Conservation (phyloP, 2,888 invertebrate species). For the Nomada ferruginata region DNA sequence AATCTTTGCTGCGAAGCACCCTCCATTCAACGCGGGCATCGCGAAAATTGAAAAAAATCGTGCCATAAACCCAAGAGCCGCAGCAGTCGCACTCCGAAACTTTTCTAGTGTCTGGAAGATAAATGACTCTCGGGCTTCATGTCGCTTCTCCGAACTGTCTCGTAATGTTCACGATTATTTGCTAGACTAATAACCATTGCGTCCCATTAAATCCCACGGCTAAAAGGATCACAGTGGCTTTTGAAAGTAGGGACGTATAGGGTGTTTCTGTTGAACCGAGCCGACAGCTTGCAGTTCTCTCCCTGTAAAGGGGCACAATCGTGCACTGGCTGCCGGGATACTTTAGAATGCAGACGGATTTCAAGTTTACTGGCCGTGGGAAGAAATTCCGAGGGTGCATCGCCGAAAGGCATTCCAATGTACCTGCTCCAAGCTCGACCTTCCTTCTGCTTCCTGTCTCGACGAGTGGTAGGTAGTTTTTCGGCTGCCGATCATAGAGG, state of each 20-base stretch:
- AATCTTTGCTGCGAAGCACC: slow-evolving; percentile 1
- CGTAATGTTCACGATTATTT: not conserved
- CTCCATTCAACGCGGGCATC: not conserved
- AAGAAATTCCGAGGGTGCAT: slow-evolving; percentile 63
- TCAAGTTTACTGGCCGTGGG: slow-evolving; percentile 63
- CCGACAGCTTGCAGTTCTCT: not conserved
- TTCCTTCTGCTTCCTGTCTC: slow-evolving; percentile 61
- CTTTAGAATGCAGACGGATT: slow-evolving; percentile 55
- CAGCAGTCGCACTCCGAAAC: slow-evolving; percentile 2
- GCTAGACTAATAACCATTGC: slow-evolving; percentile 14
- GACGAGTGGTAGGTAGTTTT: slow-evolving; percentile 54
- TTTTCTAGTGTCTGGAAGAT: not conserved
- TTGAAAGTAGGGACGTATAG: not conserved
- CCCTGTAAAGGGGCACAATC: slow-evolving; percentile 25
- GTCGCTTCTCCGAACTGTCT: not conserved
- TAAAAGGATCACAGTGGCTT: slow-evolving; percentile 9
- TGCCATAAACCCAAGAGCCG: not conserved
- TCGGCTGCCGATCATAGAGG: not conserved
- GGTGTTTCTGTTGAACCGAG: not conserved
- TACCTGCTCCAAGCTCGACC: slow-evolving; percentile 60
- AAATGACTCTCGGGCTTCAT: not conserved
- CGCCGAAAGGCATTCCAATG: slow-evolving; percentile 64
- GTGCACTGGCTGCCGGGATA: slow-evolving; percentile 20
- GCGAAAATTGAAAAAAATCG: slow-evolving; percentile 23
- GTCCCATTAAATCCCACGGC: not conserved